Evolutionary conservation across 1,140 invertebrate genomes (phyloP).

Genomic region (Drosophila oshimai): DNA sequence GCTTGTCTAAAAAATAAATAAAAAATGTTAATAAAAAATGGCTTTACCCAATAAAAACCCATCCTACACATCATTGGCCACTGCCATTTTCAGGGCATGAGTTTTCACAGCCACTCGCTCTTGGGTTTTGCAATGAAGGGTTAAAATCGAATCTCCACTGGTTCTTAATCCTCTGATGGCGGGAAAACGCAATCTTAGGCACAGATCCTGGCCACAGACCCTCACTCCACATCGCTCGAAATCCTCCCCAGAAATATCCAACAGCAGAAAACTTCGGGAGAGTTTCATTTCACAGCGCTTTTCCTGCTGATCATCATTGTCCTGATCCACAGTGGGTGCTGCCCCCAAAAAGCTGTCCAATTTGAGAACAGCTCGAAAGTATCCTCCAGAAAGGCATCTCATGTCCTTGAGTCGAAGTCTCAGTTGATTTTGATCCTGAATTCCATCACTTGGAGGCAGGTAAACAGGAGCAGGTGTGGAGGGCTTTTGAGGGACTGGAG

Average conservation of each 20-base stretch:
- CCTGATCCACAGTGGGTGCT: slow-evolving; percentile 63
- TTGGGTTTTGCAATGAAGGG: slow-evolving; percentile 86
- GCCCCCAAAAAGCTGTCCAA: slow-evolving; percentile 73
- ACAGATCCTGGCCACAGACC: slow-evolving; percentile 83
- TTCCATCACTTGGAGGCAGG: slow-evolving; percentile 38
- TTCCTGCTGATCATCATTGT: slow-evolving; percentile 45
- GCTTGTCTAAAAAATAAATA: slow-evolving; percentile 55
- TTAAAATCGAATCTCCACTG: slow-evolving; percentile 85
- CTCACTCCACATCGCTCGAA: slow-evolving; percentile 82
- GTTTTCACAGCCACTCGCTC: slow-evolving; percentile 85
- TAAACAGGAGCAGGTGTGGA: slow-evolving; percentile 65
- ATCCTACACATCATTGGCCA: slow-evolving; percentile 82
- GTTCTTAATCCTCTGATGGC: slow-evolving; percentile 85
- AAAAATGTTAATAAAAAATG: background rate
- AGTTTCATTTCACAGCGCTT: slow-evolving; percentile 69
- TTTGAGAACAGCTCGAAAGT: slow-evolving; percentile 69
- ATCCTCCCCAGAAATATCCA: slow-evolving; percentile 63
- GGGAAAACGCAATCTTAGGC: slow-evolving; percentile 86
- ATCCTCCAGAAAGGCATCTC: slow-evolving; percentile 69
- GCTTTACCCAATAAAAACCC: accelerated
- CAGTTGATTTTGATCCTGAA: slow-evolving; percentile 41
- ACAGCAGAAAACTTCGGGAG: slow-evolving; percentile 47
- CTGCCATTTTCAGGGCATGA: slow-evolving; percentile 83
- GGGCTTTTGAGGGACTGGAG: slow-evolving; percentile 33
- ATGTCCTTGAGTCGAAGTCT: slow-evolving; percentile 71